These are phyloP conservation scores for Daboia siamensis DNA, from an alignment of 2,113 vertebrate genomes.

Conservation along the genomic window DNA sequence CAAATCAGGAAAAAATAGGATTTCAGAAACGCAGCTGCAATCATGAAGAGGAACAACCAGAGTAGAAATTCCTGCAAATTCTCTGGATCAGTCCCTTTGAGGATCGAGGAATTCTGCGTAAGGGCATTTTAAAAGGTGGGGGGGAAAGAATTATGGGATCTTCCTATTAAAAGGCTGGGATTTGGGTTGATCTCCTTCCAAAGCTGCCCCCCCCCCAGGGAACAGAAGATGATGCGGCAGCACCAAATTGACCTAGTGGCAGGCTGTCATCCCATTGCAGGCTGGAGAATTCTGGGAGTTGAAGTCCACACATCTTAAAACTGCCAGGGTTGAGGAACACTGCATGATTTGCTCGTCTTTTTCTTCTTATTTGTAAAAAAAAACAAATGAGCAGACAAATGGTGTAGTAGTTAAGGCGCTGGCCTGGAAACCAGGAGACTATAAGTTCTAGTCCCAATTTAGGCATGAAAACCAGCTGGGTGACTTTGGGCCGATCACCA, in stretches of 20 bases:
- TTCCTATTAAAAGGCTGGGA: not conserved
- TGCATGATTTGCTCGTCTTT: not conserved
- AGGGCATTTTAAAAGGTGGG: not conserved
- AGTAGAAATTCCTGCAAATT: not conserved
- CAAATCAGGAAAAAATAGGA: not conserved
- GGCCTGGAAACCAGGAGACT: not conserved
- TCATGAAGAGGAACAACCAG: not conserved
- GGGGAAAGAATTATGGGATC: not conserved
- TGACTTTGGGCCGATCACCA: too few relatives aligned
- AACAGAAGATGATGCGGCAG: not conserved
- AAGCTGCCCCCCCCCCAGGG: not conserved
- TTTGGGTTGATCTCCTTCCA: not conserved
- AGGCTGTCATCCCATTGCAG: not conserved
- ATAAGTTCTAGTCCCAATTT: too few relatives aligned
- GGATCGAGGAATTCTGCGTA: not conserved
- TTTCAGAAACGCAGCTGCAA: not conserved
- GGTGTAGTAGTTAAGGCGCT: not conserved
- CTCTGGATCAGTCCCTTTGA: not conserved
- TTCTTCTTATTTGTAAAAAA: not conserved
- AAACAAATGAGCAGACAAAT: not conserved
- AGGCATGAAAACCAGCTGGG: too few relatives aligned
- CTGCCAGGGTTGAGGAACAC: too few relatives aligned
- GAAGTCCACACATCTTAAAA: too few relatives aligned
- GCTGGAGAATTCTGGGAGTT: too few relatives aligned
- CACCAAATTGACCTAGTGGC: not conserved